Evolutionary conservation across 2,888 invertebrate genomes (phyloP).

Genomic region (Cephonodes hylas): DNA sequence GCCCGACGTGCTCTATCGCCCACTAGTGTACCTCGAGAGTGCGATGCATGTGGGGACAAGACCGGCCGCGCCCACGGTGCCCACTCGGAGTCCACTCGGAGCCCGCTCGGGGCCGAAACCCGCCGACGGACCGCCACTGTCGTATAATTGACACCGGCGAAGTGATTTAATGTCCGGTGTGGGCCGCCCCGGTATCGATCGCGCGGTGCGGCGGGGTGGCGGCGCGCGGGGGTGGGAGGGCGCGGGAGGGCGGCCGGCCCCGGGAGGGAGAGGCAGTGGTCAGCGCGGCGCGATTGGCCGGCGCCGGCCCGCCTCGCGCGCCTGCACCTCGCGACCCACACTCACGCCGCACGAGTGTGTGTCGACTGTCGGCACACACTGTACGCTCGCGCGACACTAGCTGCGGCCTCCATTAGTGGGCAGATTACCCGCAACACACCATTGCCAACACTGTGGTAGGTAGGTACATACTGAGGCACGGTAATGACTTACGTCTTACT

Average conservation of each 20-base stretch:
- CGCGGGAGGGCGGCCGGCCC: slow-evolving; percentile 28
- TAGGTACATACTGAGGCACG: too few relatives aligned
- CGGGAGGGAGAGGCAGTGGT: slow-evolving; percentile 32
- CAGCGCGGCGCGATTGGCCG: slow-evolving; percentile 45
- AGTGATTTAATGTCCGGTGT: slow-evolving; percentile 35
- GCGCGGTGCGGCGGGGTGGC: background rate
- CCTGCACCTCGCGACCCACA: slow-evolving; percentile 14
- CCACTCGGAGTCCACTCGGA: too few relatives aligned
- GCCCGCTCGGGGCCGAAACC: slow-evolving; percentile 11
- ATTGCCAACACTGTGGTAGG: too few relatives aligned
- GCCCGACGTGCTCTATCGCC: too few relatives aligned
- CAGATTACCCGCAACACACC: too few relatives aligned
- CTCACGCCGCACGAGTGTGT: slow-evolving; percentile 1
- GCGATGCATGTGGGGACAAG: too few relatives aligned
- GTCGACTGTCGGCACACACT: too few relatives aligned
- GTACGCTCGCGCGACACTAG: too few relatives aligned
- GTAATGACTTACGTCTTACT: too few relatives aligned
- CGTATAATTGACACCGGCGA: slow-evolving; percentile 38
- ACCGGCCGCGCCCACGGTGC: too few relatives aligned
- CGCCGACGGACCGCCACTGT: slow-evolving; percentile 7
- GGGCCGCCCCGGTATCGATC: slow-evolving; percentile 10
- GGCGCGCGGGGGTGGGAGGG: slow-evolving; percentile 23
- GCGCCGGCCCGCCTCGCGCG: slow-evolving; percentile 28
- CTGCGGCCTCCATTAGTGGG: too few relatives aligned
- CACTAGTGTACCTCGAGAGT: too few relatives aligned